Conservation (phyloP, 1,140 invertebrate species). For the Medauroidea extradentata region DNA sequence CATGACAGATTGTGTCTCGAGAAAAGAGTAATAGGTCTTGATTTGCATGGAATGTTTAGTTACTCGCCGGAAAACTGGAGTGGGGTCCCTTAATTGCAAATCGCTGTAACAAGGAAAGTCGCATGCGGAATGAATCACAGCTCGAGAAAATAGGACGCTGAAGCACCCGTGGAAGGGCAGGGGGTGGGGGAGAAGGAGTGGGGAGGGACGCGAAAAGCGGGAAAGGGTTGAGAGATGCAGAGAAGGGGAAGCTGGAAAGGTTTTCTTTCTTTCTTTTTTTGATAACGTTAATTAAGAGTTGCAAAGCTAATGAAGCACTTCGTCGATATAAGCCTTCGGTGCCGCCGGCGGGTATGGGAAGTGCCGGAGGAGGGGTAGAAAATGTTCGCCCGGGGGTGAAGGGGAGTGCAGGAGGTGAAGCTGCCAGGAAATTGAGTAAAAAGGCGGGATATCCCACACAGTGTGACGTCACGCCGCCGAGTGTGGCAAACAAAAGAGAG, state of each 20-base stretch:
- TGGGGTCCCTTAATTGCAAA: constrained; percentile 16
- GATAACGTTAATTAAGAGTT: constrained; percentile 22
- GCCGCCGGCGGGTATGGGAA: too few species aligned
- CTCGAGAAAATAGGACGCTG: not conserved
- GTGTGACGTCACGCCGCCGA: too few species aligned
- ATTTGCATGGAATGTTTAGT: constrained; percentile 16
- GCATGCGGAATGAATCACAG: not conserved
- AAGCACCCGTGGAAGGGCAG: not conserved
- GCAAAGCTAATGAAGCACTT: constrained; percentile 20
- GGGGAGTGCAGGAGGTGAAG: too few species aligned
- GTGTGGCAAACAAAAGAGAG: too few species aligned
- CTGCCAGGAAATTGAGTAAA: too few species aligned
- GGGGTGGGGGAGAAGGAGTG: not conserved
- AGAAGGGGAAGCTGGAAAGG: constrained; percentile 2
- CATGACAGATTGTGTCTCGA: constrained; percentile 18
- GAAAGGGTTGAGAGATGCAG: not conserved
- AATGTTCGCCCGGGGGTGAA: too few species aligned
- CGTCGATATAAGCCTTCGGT: constrained; percentile 15
- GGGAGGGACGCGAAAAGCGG: too few species aligned
- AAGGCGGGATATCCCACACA: too few species aligned
- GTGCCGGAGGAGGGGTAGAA: too few species aligned
- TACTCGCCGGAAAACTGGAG: too few species aligned
- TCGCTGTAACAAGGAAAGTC: constrained; percentile 18
- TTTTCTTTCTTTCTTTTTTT: constrained; percentile 5
- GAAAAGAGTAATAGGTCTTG: constrained; percentile 16